A percentile compares a stretch with the other conserved stretches of the same genome.
Evolutionary conservation across 2,888 invertebrate species (phyloP).

Genomic region (Rapana venosa): DNA sequence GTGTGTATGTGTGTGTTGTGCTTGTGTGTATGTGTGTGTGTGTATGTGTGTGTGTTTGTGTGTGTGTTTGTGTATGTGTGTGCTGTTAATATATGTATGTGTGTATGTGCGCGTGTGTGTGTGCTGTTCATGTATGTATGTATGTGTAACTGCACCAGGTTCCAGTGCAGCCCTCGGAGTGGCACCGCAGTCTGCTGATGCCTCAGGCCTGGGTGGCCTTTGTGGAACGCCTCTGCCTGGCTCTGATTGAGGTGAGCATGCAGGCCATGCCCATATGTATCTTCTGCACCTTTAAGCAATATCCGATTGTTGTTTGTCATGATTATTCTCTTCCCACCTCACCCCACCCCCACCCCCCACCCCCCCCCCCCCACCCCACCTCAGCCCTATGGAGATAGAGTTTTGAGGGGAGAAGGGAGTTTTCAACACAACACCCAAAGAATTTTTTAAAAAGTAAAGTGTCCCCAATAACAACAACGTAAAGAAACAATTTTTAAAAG

Average conservation of each 20-base stretch:
- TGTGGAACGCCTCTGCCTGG: constrained; percentile 67
- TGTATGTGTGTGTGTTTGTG: not conserved
- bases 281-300: not conserved
- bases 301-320: not conserved
- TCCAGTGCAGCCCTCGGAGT: constrained; percentile 70
- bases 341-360: too few relatives aligned
- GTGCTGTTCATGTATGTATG: not conserved
- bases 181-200: constrained; percentile 66
- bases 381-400: too few relatives aligned
- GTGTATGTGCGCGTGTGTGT: not conserved
- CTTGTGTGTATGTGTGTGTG: not conserved
- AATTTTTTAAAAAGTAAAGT: too few relatives aligned
- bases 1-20: not conserved
- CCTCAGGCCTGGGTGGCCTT: constrained; percentile 72
- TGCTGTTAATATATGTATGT: too few relatives aligned
- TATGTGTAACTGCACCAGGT: constrained; percentile 56
- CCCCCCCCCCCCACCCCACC: too few relatives aligned
- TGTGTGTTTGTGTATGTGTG: not conserved
- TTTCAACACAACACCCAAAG: too few relatives aligned
- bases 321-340: too few relatives aligned
- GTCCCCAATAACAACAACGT: too few relatives aligned
- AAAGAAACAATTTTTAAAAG: too few relatives aligned
- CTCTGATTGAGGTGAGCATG: constrained; percentile 53
- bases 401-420: too few relatives aligned
- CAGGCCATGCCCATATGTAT: not conserved